Evolutionary conservation across 1,140 invertebrate species (phyloP).

Genomic region (Thereuonema tuberculata): DNA sequence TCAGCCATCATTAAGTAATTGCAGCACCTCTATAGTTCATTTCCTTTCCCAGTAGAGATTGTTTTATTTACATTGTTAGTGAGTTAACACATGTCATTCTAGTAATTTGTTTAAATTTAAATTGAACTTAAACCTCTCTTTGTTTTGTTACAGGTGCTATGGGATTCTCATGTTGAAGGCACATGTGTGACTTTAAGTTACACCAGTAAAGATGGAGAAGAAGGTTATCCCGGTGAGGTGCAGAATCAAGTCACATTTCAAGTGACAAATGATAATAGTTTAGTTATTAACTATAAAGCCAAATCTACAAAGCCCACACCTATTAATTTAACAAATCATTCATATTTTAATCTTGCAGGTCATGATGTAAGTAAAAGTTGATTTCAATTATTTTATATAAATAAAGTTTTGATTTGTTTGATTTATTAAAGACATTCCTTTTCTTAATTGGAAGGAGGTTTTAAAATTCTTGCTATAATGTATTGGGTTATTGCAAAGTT

Average conservation of each 20-base stretch:
- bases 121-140: background rate
- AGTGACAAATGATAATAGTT: conserved; percentile 51
- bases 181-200: conserved; percentile 48
- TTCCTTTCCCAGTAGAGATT: too few species aligned
- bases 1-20: too few species aligned
- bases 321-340: conserved; percentile 83
- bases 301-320: conserved; percentile 60
- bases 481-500: too few species aligned
- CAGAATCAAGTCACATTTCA: conserved; percentile 51
- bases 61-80: too few species aligned
- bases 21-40: too few species aligned
- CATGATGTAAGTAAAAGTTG: conserved; percentile 38
- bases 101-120: background rate
- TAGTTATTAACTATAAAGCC: conserved; percentile 56
- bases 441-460: too few species aligned
- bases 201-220: conserved; percentile 61
- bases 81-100: too few species aligned
- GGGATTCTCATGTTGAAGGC: conserved; percentile 30
- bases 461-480: too few species aligned
- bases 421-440: too few species aligned
- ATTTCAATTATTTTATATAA: too few species aligned
- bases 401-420: too few species aligned
- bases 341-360: conserved; percentile 86
- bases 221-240: conserved; percentile 71
- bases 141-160: conserved; percentile 25